Evolutionary conservation across 2,797 vertebrate species (phyloP), one percentile per base, ranked within the genome.

Genomic region (Chrysocyon brachyurus): DNA sequence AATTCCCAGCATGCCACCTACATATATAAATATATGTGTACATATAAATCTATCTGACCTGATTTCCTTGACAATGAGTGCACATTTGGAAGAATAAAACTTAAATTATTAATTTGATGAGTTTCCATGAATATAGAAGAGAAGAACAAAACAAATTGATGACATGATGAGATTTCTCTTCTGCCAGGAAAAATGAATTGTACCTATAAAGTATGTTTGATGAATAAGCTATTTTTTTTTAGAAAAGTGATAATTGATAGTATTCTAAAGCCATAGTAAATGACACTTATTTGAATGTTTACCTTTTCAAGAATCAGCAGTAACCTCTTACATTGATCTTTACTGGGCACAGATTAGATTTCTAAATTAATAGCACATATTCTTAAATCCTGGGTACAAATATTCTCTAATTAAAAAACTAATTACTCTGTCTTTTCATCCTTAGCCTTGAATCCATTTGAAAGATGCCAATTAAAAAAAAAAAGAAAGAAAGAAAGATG

Each of bases 301-400:
- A 46, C 1, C 49, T 91, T 57, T 95, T 82, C 26, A 96, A 93
- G 61, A 57, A 94, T 72, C 52, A 92, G 8, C 8, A 73, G 8
- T 40, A 93, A 84, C 5, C 83, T 64, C 22, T 94, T 87, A 85
- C 6, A 92, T 70, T 17, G 49, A 33, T 57, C n/a, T 17, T 61
- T 94, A 94, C n/a, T 28, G 16, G 79, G 40, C 7, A 63, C 1
- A 46, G 56, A 52, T 83, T 94, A 15, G 24, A 94, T 96, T 96
- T 97, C 33, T 57, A 96, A 87, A 81, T 97, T 83, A 87, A 87
- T 93, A 95, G 72, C 54, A 2, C 1, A 59, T 36, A 66, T 85
- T 66, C 57, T 84, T 97, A 63, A 72, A 54, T 64, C 17, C 86
- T 73, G 4, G 16, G 28, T 12, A 87, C 4, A 92, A 84, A 86